Evolutionary conservation across 1,140 invertebrate species (phyloP), one percentile per base, ranked within the genome.

Genomic region (Atopsyche davidsoni): DNA sequence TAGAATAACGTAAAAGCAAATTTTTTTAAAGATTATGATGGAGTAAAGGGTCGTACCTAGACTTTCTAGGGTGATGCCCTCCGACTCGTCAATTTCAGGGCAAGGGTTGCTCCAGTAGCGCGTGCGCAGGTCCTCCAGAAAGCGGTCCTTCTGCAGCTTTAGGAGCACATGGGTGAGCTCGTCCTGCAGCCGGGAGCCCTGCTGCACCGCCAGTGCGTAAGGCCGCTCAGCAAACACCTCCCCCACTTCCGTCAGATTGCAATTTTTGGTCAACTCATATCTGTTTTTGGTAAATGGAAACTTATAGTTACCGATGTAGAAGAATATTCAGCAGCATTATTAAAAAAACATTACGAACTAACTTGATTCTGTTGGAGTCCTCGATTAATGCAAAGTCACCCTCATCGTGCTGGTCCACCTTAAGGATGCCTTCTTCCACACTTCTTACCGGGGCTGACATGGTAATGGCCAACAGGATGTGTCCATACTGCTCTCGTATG

Each of bases 371-470:
- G 17, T 86, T 80, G 0, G 89, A 87, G 64, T 93, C 89, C 60
- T 92, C 89, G 59, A 93, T 92, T 59, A 92, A 89, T 0, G 89
- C 89, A 61, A 89, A 92, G 60, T 92, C 87, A 0, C 86, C 86
- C 54, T 89, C 81, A 35, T 83, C 77, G 59, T 82, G 86, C 13
- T 83, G 82, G 46, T 84, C 73, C 2, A 88, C 86, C 68, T 84
- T 86, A 53, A 72, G 65, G 59, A 90, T 89, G 1, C 89, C 90
- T 52, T 84, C 82, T n/a, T 73, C 62, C 1, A 80, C 78, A 45
- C 75, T 77, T 2, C 64, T 61, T 0, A 92, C 82, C 0, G 86
- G 82, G 59, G 80, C 79, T 1, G 86, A 86, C 53, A 83, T 80
- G 42, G 86, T 82, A 35, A 94, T 92, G 16, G 89, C 86, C 25